Percentiles rank a stretch among this genome's conserved stretches.
phyloP scores from a whole-genome alignment of 2,888 invertebrate species.

The Archips crataeganus region DNA sequence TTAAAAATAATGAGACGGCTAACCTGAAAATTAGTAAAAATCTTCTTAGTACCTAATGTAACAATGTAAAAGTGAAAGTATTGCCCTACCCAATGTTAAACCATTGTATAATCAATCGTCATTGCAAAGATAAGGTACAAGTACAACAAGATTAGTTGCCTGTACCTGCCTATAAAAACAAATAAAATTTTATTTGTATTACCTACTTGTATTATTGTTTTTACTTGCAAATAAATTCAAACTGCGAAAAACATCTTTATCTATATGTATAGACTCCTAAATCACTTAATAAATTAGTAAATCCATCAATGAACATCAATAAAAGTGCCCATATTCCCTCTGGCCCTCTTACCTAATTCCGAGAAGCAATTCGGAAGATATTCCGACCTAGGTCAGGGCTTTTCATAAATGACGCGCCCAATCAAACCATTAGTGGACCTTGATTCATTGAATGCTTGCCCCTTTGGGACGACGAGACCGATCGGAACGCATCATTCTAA shows the following conservation, averaged over 20 bases:
- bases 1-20: conserved; percentile 19
- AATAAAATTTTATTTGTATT: too few relatives aligned
- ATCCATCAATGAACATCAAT: too few relatives aligned
- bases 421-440: conserved; percentile 23
- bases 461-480: conserved; percentile 14
- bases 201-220: too few relatives aligned
- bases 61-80: too few relatives aligned
- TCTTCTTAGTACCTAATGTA: background rate
- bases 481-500: background rate
- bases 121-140: too few relatives aligned
- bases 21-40: conserved; percentile 36
- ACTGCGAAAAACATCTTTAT: too few relatives aligned
- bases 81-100: too few relatives aligned
- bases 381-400: conserved; percentile 32
- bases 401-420: conserved; percentile 24
- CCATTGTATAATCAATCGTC: too few relatives aligned
- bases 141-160: too few relatives aligned
- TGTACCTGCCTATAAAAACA: too few relatives aligned
- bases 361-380: conserved; percentile 7
- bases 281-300: too few relatives aligned
- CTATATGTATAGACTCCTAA: background rate
- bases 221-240: too few relatives aligned
- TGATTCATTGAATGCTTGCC: conserved; percentile 7
- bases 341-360: conserved; percentile 12
- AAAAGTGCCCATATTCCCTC: background rate